phyloP scores from a whole-genome alignment of 1,140 invertebrate genomes.

The Saccostrea glomerata region DNA sequence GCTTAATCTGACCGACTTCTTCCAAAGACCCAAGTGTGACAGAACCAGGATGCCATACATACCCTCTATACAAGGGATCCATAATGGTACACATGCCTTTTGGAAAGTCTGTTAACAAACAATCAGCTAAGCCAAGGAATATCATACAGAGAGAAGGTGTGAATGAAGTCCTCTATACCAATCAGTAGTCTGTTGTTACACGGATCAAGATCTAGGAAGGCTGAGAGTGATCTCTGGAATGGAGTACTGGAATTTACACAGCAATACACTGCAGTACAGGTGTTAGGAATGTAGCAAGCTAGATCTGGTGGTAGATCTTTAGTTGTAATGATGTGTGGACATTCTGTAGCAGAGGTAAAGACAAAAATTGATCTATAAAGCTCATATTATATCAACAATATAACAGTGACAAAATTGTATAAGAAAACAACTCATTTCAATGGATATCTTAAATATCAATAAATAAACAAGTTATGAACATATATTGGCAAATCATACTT shows the following conservation, averaged over 20 bases:
- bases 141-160: neutral
- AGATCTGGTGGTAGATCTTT: conserved; percentile 17
- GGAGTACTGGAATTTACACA: conserved; percentile 33
- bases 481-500: no score
- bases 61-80: conserved; percentile 44
- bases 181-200: conserved; percentile 47
- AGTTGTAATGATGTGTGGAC: neutral
- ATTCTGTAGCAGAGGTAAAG: neutral
- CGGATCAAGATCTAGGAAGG: conserved; percentile 42
- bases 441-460: no score
- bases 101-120: no score
- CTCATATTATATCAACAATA: no score
- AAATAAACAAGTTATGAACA: no score
- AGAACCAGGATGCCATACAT: conserved; percentile 34
- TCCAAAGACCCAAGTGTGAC: conserved; percentile 44
- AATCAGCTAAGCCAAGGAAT: neutral
- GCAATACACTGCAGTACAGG: conserved; percentile 46
- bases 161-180: conserved; percentile 44
- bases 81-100: conserved; percentile 40
- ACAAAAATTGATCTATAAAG: no score
- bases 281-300: conserved; percentile 41
- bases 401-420: no score
- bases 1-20: conserved; percentile 39
- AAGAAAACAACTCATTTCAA: no score
- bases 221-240: conserved; percentile 41